Evolutionary conservation across 1,140 invertebrate species (phyloP).

Genomic region (Drosophila repletoides): DNA sequence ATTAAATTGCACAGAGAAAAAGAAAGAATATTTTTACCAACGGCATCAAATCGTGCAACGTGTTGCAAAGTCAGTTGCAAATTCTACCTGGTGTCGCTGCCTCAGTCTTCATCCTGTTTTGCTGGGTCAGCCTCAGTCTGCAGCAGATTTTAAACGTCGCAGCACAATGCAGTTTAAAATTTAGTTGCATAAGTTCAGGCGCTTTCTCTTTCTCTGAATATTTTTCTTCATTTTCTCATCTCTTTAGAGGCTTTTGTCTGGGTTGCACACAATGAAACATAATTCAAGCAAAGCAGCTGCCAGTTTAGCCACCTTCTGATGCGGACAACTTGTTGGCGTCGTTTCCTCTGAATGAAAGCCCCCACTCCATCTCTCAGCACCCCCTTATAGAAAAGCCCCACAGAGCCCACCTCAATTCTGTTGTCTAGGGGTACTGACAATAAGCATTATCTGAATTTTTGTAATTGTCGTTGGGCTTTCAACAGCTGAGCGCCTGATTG

Average conservation of each 20-base stretch:
- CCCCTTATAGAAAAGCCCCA: neutral
- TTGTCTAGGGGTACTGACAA: constrained; percentile 24
- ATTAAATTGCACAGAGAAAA: too few relatives aligned
- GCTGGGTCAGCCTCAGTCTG: neutral
- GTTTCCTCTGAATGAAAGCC: constrained; percentile 36
- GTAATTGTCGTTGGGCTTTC: constrained; percentile 26
- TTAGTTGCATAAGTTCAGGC: constrained; percentile 59
- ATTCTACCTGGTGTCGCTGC: too few relatives aligned
- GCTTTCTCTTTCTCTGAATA: neutral
- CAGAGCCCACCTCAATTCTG: neutral
- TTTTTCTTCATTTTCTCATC: neutral
- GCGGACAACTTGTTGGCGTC: constrained; percentile 54
- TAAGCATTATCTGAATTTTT: constrained; percentile 33
- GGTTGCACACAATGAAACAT: constrained; percentile 47
- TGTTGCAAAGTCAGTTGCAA: too few relatives aligned
- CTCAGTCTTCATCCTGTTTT: neutral
- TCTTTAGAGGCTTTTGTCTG: constrained; percentile 37
- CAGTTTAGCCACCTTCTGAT: constrained; percentile 12
- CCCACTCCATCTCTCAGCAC: neutral
- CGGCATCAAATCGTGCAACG: too few relatives aligned
- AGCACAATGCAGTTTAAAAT: constrained; percentile 34
- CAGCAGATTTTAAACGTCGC: constrained; percentile 34
- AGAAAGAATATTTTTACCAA: too few relatives aligned
- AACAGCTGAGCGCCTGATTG: constrained; percentile 14
- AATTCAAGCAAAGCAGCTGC: constrained; percentile 36